These are phyloP conservation scores for Corythoichthys haematopterus DNA, from an alignment of 2,113 vertebrate genomes.

Conservation along the genomic window DNA sequence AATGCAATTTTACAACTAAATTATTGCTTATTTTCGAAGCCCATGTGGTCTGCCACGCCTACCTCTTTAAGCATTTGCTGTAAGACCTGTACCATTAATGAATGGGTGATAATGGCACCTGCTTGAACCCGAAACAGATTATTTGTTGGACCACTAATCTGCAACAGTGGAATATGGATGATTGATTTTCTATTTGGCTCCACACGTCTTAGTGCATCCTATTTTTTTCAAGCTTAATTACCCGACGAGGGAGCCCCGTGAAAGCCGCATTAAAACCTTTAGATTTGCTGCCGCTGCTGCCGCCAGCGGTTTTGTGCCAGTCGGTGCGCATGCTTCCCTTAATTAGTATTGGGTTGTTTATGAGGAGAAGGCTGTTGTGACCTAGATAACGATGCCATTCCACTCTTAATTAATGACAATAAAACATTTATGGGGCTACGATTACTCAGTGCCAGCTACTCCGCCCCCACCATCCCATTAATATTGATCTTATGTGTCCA, in stretches of 20 bases:
- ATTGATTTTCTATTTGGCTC: neutral
- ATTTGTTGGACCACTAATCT: conserved; percentile 1
- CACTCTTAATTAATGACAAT: conserved; percentile 69
- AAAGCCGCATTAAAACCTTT: conserved; percentile 28
- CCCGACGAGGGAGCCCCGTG: conserved; percentile 18
- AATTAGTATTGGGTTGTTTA: conserved; percentile 66
- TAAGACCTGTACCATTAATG: neutral
- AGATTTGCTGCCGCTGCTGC: conserved; percentile 23
- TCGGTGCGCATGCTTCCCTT: conserved; percentile 47
- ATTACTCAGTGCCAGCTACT: conserved; percentile 48
- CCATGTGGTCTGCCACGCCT: neutral
- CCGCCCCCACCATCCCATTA: conserved; percentile 39
- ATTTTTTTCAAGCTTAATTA: conserved; percentile 31
- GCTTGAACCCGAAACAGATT: neutral
- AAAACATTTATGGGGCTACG: conserved; percentile 60
- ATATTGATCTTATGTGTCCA: conserved; percentile 55
- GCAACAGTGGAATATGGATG: neutral
- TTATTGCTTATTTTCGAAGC: neutral
- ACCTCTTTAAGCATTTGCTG: neutral
- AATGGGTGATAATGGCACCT: neutral
- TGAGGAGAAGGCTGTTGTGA: conserved; percentile 46
- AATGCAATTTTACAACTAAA: neutral
- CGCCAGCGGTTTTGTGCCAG: conserved; percentile 38
- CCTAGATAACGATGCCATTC: conserved; percentile 63
- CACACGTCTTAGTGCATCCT: neutral